Percentiles rank a stretch among this genome's conserved stretches.
Conservation (phyloP, 2,113 vertebrate genomes). For the Corythornis vintsioides region DNA sequence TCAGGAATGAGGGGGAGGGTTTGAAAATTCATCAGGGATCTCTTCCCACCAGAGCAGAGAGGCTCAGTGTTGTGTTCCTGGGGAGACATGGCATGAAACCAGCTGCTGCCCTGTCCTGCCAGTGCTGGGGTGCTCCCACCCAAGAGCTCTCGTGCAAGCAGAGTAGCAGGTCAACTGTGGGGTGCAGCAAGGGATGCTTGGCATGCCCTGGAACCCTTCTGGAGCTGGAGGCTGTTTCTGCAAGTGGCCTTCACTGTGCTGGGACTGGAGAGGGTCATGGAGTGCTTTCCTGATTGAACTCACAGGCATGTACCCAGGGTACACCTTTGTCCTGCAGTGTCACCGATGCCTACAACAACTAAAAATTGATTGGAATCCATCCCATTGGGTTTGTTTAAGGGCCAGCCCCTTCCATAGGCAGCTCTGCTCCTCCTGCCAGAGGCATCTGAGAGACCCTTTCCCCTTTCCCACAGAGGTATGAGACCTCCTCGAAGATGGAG, state of each 20-base stretch:
- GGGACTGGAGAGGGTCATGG: background rate
- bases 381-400: fast-evolving
- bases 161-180: background rate
- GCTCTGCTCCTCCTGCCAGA: fast-evolving
- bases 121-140: background rate
- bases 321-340: background rate
- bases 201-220: background rate
- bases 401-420: fast-evolving
- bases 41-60: background rate
- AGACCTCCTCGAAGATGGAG: slow-evolving; percentile 88
- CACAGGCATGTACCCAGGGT: background rate
- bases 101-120: background rate
- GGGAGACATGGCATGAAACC: background rate
- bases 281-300: background rate
- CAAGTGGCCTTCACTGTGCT: background rate
- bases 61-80: background rate
- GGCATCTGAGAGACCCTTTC: background rate
- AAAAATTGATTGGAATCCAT: background rate
- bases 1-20: too few species aligned
- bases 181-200: background rate
- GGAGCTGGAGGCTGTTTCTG: background rate
- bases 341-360: background rate
- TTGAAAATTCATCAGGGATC: background rate
- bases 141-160: background rate
- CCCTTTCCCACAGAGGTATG: slow-evolving; percentile 83